These are phyloP conservation scores for Sebastes hubbsi DNA, from an alignment of 2,797 vertebrate species.

Conservation along the genomic window DNA sequence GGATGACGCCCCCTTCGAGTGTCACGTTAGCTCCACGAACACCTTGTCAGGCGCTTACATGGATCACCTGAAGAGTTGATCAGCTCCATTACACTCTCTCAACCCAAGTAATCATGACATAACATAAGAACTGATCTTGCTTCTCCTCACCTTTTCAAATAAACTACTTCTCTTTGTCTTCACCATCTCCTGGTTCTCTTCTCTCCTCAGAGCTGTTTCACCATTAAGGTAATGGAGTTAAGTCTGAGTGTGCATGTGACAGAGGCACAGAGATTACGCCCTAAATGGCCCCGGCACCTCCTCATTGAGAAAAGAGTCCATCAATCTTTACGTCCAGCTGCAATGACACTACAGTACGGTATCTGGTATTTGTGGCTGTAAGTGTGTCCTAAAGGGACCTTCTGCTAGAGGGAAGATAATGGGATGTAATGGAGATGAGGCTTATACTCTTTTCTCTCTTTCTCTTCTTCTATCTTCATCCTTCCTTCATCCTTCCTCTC, in stretches of 20 bases:
- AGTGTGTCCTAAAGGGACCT: conserved; percentile 28
- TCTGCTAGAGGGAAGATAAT: conserved; percentile 57
- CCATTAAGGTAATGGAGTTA: conserved; percentile 64
- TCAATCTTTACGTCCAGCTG: conserved; percentile 60
- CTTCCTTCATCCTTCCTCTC: conserved; percentile 7
- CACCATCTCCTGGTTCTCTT: neutral
- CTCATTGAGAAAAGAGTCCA: conserved; percentile 61
- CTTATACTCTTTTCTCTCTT: neutral
- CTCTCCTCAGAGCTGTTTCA: conserved; percentile 39
- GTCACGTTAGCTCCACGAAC: conserved; percentile 16
- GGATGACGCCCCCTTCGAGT: conserved; percentile 5
- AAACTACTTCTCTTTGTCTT: conserved; percentile 28
- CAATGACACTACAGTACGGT: conserved; percentile 33
- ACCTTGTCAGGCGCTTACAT: conserved; percentile 43
- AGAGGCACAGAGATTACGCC: conserved; percentile 42
- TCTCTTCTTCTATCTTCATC: conserved; percentile 1
- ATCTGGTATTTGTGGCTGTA: conserved; percentile 13
- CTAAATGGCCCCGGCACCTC: conserved; percentile 56
- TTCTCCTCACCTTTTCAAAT: conserved; percentile 19
- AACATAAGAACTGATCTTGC: conserved; percentile 51
- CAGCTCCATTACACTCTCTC: conserved; percentile 42
- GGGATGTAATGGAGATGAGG: conserved; percentile 44
- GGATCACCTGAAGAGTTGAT: conserved; percentile 33
- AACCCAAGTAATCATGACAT: conserved; percentile 50
- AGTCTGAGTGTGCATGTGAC: conserved; percentile 38